A percentile compares a stretch with the other conserved stretches of the same genome.
Evolutionary conservation across 2,113 vertebrate species (phyloP).

Genomic region (Rhinopomastus cyanomelas): DNA sequence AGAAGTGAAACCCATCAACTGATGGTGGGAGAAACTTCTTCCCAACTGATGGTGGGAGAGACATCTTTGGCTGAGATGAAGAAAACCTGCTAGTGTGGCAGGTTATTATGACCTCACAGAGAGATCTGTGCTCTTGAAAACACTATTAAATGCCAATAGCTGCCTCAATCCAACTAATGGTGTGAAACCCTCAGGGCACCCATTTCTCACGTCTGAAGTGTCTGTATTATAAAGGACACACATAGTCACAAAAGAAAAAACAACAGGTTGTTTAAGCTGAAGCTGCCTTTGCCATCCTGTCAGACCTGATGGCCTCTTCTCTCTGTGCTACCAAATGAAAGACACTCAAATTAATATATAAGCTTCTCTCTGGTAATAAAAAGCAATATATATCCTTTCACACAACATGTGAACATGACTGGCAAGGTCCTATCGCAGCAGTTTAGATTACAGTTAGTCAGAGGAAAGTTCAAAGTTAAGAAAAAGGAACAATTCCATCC

Average conservation of each 20-base stretch:
- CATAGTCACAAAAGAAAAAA: background rate
- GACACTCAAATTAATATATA: background rate
- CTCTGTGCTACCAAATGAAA: background rate
- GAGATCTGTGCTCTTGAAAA: background rate
- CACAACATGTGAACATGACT: background rate
- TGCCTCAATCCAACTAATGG: background rate
- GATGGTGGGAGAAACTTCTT: background rate
- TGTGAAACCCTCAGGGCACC: background rate
- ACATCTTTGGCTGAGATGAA: background rate
- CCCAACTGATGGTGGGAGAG: background rate
- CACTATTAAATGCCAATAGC: background rate
- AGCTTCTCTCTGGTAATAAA: background rate
- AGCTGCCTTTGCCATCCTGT: background rate
- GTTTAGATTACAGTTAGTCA: background rate
- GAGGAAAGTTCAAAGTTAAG: conserved; percentile 40
- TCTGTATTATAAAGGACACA: background rate
- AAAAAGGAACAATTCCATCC: conserved; percentile 54
- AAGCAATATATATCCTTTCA: background rate
- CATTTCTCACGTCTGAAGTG: background rate
- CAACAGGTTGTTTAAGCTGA: background rate
- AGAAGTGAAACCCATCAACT: background rate
- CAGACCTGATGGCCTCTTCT: background rate
- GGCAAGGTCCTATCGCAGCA: background rate
- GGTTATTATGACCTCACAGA: background rate
- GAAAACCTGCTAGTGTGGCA: background rate